Evolutionary conservation across 2,113 vertebrate genomes (phyloP).

Genomic region (Plestiodon gilberti): DNA sequence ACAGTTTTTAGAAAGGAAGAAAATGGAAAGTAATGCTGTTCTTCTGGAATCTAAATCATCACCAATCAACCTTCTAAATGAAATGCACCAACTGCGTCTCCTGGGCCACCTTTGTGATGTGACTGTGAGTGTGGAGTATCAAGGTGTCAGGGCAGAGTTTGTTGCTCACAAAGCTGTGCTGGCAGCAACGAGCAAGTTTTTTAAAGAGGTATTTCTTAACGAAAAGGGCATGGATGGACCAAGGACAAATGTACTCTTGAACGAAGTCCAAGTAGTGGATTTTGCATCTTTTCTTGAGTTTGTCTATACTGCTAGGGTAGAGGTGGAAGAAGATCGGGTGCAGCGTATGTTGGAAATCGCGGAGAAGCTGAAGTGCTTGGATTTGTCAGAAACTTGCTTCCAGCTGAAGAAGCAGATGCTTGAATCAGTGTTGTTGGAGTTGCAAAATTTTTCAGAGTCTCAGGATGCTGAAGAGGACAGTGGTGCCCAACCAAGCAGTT

Average conservation of each 20-base stretch:
- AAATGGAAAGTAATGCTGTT: conserved; percentile 84
- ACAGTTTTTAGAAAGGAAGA: conserved; percentile 64
- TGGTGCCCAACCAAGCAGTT: neutral
- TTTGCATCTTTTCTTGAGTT: conserved; percentile 93
- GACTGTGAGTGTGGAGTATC: conserved; percentile 88
- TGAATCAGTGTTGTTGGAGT: conserved; percentile 80
- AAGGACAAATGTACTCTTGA: conserved; percentile 79
- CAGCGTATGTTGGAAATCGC: conserved; percentile 84
- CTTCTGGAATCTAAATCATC: conserved; percentile 86
- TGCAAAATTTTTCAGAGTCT: conserved; percentile 79
- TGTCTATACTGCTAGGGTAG: conserved; percentile 88
- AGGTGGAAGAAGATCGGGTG: conserved; percentile 84
- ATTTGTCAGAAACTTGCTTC: conserved; percentile 84
- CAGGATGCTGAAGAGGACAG: conserved; percentile 67
- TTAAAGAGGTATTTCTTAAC: conserved; percentile 86
- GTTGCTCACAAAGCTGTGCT: conserved; percentile 90
- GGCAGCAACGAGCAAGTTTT: conserved; percentile 94
- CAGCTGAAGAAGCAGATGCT: conserved; percentile 83
- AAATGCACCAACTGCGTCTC: conserved; percentile 88
- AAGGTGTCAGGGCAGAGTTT: conserved; percentile 87
- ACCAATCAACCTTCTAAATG: conserved; percentile 83
- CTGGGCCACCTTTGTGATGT: conserved; percentile 90
- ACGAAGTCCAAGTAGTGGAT: conserved; percentile 78
- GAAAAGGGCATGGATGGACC: conserved; percentile 68
- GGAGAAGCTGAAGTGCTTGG: conserved; percentile 85